Evolutionary conservation across 2,888 invertebrate genomes (phyloP).

Genomic region (Scrobipalpa costella): DNA sequence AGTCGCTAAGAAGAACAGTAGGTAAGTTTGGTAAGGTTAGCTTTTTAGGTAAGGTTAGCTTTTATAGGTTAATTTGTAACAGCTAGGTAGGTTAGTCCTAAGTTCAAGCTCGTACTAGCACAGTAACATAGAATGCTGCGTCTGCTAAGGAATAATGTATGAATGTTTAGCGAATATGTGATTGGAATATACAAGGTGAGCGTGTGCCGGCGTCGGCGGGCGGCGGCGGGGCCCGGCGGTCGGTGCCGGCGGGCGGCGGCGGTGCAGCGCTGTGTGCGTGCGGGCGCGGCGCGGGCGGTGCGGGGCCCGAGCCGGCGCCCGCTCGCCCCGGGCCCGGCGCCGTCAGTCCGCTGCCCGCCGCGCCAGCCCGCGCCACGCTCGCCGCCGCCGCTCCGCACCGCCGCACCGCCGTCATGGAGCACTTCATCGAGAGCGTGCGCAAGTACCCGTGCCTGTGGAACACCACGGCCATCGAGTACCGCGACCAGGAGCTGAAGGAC

Average conservation of each 20-base stretch:
- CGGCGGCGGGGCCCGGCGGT: conserved; percentile 31
- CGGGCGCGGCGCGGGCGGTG: conserved; percentile 42
- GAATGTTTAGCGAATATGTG: neutral
- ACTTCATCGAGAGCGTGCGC: conserved; percentile 71
- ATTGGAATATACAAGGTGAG: neutral
- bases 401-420: conserved; percentile 57
- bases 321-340: conserved; percentile 38
- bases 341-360: conserved; percentile 36
- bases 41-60: no score
- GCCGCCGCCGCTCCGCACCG: conserved; percentile 30
- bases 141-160: neutral
- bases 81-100: no score
- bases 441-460: conserved; percentile 76
- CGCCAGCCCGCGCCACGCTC: conserved; percentile 37
- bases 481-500: conserved; percentile 77
- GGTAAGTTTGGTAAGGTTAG: no score
- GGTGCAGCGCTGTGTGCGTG: conserved; percentile 34
- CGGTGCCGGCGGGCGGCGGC: conserved; percentile 30
- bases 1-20: no score
- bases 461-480: conserved; percentile 73
- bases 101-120: no score
- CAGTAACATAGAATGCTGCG: no score
- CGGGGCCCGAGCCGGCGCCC: conserved; percentile 37
- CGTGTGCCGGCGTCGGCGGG: neutral
- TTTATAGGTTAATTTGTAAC: no score